Evolutionary conservation across 2,113 vertebrate genomes (phyloP).

Genomic region (Formicarius rufipectus): DNA sequence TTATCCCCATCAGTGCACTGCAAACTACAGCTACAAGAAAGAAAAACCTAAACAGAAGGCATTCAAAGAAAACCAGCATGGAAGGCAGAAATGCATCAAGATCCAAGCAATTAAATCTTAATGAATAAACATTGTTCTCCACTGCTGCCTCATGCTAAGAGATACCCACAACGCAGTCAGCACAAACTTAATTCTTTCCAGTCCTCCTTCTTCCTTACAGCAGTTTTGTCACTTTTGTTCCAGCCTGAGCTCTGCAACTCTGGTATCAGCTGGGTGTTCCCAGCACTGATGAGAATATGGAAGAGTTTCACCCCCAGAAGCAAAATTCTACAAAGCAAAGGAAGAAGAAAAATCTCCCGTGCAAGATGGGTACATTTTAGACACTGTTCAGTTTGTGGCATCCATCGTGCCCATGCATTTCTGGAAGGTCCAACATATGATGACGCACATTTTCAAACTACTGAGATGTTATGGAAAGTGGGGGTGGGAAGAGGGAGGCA

Average conservation of each 20-base stretch:
- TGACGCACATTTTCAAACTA: background rate
- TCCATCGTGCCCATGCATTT: background rate
- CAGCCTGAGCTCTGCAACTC: background rate
- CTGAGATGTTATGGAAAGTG: background rate
- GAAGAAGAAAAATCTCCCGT: background rate
- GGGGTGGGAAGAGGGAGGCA: rapidly evolving
- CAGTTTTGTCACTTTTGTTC: background rate
- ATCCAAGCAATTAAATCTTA: conserved; percentile 24
- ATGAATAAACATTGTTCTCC: conserved; percentile 51
- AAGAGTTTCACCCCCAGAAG: background rate
- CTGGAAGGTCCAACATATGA: rapidly evolving
- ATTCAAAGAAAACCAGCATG: conserved; percentile 38
- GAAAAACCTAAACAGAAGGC: conserved; percentile 24
- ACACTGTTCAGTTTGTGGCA: background rate
- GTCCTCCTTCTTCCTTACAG: background rate
- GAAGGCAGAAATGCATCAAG: conserved; percentile 7
- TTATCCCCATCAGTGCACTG: conserved; percentile 28
- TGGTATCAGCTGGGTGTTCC: background rate
- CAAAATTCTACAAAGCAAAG: background rate
- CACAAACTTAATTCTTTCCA: conserved; percentile 40
- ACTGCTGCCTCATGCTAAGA: conserved; percentile 21
- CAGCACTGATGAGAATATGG: background rate
- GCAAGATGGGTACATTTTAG: background rate
- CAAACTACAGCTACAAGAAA: conserved; percentile 12
- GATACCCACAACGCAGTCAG: background rate